phyloP scores from a whole-genome alignment of 1,140 invertebrate genomes.

The Drosophila prosaltans region DNA sequence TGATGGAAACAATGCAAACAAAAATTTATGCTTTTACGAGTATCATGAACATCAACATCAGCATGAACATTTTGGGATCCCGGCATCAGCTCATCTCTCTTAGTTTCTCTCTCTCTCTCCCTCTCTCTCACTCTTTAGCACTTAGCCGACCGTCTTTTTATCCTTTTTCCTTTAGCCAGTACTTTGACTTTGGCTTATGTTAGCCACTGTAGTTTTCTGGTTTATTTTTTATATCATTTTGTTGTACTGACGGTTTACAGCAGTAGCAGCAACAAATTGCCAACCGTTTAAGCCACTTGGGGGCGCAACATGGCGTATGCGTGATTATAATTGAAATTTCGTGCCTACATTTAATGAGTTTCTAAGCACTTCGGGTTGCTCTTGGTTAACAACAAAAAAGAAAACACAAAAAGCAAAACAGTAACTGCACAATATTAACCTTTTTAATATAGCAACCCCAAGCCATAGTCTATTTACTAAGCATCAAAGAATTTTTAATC shows the following conservation, averaged over 20 bases:
- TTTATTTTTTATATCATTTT: not conserved
- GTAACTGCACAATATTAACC: slow-evolving; percentile 51
- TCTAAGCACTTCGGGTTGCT: slow-evolving; percentile 33
- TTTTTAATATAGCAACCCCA: slow-evolving; percentile 48
- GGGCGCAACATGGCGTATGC: slow-evolving; percentile 62
- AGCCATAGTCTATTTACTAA: slow-evolving; percentile 51
- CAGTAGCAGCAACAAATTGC: slow-evolving; percentile 61
- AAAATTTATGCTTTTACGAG: slow-evolving; percentile 78
- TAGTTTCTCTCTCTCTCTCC: not conserved
- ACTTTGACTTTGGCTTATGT: slow-evolving; percentile 26
- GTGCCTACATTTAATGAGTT: slow-evolving; percentile 63
- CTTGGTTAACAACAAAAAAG: slow-evolving; percentile 11
- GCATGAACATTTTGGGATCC: slow-evolving; percentile 39
- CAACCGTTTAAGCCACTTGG: slow-evolving; percentile 50
- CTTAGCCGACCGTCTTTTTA: slow-evolving; percentile 2
- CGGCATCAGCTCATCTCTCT: not conserved
- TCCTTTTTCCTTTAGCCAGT: slow-evolving; percentile 16
- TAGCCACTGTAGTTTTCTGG: slow-evolving; percentile 46
- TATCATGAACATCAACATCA: slow-evolving; percentile 53
- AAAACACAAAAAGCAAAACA: not conserved
- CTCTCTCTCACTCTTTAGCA: not conserved
- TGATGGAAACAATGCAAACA: slow-evolving; percentile 73
- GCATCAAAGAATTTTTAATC: slow-evolving; percentile 49
- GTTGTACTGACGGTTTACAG: slow-evolving; percentile 13
- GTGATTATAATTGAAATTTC: slow-evolving; percentile 76